phyloP scores from a whole-genome alignment of 2,888 invertebrate species.

The Atrina japonica region DNA sequence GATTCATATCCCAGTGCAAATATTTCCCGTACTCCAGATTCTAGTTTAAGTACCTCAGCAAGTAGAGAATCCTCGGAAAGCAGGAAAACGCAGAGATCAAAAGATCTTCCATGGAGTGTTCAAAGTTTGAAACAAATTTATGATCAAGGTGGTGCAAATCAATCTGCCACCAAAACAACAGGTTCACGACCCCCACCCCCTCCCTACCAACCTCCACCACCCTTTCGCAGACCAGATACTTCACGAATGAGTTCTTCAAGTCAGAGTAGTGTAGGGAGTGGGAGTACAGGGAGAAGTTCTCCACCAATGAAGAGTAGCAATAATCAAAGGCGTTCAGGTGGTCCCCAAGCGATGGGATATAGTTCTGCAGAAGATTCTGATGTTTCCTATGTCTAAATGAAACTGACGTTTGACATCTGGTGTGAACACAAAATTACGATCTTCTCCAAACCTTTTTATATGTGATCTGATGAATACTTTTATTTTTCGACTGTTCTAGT shows the following conservation, averaged over 20 bases:
- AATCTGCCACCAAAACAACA: slow-evolving; percentile 2
- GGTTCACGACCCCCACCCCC: slow-evolving; percentile 49
- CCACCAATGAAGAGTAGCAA: slow-evolving; percentile 43
- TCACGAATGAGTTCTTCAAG: slow-evolving; percentile 64
- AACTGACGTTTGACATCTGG: no score
- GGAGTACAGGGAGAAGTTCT: slow-evolving; percentile 35
- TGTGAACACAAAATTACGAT: no score
- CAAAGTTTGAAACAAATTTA: slow-evolving; percentile 58
- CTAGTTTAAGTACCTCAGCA: no score
- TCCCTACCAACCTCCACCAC: slow-evolving; percentile 65
- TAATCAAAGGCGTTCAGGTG: slow-evolving; percentile 38
- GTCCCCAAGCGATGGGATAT: slow-evolving; percentile 62
- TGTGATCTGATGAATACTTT: no score
- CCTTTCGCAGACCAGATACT: slow-evolving; percentile 60
- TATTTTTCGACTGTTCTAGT: no score
- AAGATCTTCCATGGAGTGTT: slow-evolving; percentile 72
- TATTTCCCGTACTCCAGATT: slow-evolving; percentile 1
- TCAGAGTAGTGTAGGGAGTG: slow-evolving; percentile 62
- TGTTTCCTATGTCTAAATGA: slow-evolving; percentile 42
- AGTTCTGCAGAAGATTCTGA: slow-evolving; percentile 64
- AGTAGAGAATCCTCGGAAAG: neutral
- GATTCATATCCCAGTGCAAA: no score
- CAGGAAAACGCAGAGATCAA: slow-evolving; percentile 13
- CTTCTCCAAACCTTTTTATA: no score
- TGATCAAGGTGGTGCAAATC: slow-evolving; percentile 23